Evolutionary conservation across 2,888 invertebrate species (phyloP), one percentile per base, ranked within the genome.

Genomic region (Timema podura): DNA sequence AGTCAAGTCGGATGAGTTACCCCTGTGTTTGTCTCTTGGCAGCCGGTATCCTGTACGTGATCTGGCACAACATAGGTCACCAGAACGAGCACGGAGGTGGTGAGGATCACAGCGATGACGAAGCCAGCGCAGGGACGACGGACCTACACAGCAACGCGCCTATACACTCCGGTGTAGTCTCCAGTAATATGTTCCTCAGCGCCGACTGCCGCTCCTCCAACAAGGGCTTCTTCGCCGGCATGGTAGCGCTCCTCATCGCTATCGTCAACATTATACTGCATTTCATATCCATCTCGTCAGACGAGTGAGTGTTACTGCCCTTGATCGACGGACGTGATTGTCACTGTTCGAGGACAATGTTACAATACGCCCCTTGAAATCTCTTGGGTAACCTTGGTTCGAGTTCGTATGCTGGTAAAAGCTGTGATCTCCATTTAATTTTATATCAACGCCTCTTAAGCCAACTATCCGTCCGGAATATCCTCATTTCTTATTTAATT

Each of bases 131-230:
- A 13, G 45, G 61, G 44, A 2, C 16, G 44, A 16, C 30, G 61
- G 45, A 30, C 6, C 44, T 44, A 11, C 45, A 10, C 10, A 61
- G 61, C 9, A 5, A 45, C 2, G 61, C 61, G 30, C 61, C 61
- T 5, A 44, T 61, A 30, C 13, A 9, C 61, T 61, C 61, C 61
- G 61, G 61, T 5, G 61, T 61, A 10, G 68, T 71, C 68, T 74
- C 74, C n/a, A 85, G 85, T 74, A 86, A 86, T 76, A 81, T 88
- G 57, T 85, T 88, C 64, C 86, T 89, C 73, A 84, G 88, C 76
- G 88, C 89, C 1, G 91, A 92, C 81, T 92, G 91, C 78, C 89
- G 90, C 77, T 88, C 91, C 2, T 88, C 91, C 68, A 91, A 90
- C 81, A 87, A 87, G 71, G 92, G 92, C 2, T 81, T 92, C 46